phyloP scores from a whole-genome alignment of 2,113 vertebrate species.

The Erythrocebus patas region DNA sequence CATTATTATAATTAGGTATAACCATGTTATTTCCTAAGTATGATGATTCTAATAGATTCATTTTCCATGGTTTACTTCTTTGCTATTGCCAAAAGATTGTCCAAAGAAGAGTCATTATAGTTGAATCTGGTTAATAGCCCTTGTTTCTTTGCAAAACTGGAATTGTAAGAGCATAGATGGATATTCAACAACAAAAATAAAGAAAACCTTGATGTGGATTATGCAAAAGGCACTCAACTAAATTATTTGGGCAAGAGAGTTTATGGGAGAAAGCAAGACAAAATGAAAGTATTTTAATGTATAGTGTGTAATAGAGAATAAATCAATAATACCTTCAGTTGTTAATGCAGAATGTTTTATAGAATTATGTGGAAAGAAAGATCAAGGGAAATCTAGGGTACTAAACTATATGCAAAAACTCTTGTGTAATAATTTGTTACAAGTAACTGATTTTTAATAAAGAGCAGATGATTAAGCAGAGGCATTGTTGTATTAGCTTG shows the following conservation, averaged over 20 bases:
- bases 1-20: conserved; percentile 66
- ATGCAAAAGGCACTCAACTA: conserved; percentile 54
- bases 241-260: conserved; percentile 42
- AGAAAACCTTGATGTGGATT: conserved; percentile 43
- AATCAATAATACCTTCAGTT: background rate
- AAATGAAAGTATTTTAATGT: background rate
- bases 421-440: conserved; percentile 32
- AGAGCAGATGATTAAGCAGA: conserved; percentile 18
- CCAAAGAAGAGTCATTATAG: conserved; percentile 59
- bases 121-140: conserved; percentile 64
- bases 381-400: background rate
- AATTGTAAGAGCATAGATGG: conserved; percentile 64
- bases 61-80: conserved; percentile 53
- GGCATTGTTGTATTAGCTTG: background rate
- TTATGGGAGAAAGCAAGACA: conserved; percentile 63
- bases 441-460: conserved; percentile 46
- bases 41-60: conserved; percentile 68
- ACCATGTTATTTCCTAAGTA: conserved; percentile 59
- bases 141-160: conserved; percentile 60
- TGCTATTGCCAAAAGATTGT: conserved; percentile 49
- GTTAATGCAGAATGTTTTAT: background rate
- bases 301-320: background rate
- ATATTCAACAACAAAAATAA: conserved; percentile 54
- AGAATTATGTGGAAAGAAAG: background rate
- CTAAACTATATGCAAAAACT: background rate